Evolutionary conservation across 2,888 invertebrate species (phyloP), one percentile per base, ranked within the genome.

Genomic region (Pseudanteris insignis): DNA sequence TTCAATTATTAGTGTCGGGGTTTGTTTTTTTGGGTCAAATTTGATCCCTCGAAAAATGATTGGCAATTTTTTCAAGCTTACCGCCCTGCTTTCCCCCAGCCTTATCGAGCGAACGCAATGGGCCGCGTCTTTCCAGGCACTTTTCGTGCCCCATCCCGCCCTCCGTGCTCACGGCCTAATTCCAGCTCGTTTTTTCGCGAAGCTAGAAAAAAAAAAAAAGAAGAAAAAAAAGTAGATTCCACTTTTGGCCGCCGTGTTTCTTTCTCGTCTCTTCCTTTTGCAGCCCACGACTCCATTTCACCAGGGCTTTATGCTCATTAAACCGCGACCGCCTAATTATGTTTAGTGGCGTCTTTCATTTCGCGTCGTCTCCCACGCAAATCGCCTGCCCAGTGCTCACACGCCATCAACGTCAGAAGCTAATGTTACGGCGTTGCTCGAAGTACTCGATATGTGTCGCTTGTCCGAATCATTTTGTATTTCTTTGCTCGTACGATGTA

Each of bases 401-500:
- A n/a, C n/a, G n/a, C n/a, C n/a, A n/a, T n/a, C n/a, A n/a, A n/a
- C n/a, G n/a, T n/a, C n/a, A n/a, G n/a, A n/a, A n/a, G n/a, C n/a
- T n/a, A n/a, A n/a, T n/a, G n/a, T n/a, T n/a, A n/a, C 32, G 33
- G 14, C 25, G 26, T 55, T 36, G 32, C 44, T 55, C 51, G 55
- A 61, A 60, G 29, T 36, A 36, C 30, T 29, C 18, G 12, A 41
- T 34, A 34, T 43, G 21, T 13, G 24, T 11, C 8, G 26, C 25
- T 37, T 36, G 29, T 18, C 14, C 10, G 21, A 50, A 33, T 50
- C 43, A 44, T 53, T 53, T 44, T 44, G 15, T 44, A 50, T 44
- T 50, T 58, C 50, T 58, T 50, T 57, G 58, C 50, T 13, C 47
- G 36, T 36, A 55, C 40, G 41, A 55, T 36, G 55, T 18, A 41